phyloP scores from a whole-genome alignment of 2,888 invertebrate genomes.

The Ametastegia equiseti region DNA sequence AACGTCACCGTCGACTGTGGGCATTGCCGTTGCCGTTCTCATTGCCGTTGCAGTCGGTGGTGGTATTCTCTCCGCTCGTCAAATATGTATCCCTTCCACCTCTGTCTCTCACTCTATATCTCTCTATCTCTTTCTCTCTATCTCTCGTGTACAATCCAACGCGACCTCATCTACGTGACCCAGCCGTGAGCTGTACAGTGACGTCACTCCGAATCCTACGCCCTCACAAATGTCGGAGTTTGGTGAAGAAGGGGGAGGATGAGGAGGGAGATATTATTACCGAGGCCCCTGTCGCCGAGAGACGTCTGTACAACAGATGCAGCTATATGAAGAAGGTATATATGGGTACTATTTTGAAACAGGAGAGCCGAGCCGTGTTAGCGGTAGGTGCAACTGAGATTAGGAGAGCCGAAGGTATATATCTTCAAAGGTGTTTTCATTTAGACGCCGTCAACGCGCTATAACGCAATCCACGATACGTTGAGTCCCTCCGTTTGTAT shows the following conservation, averaged over 20 bases:
- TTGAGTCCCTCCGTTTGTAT: background rate
- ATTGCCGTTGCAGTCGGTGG: conserved; percentile 24
- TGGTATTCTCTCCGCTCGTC: conserved; percentile 38
- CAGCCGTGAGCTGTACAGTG: conserved; percentile 41
- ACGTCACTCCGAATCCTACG: conserved; percentile 46
- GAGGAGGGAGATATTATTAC: conserved; percentile 41
- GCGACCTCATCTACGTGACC: conserved; percentile 47
- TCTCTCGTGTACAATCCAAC: conserved; percentile 47
- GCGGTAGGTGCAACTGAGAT: conserved; percentile 39
- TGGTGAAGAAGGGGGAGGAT: background rate
- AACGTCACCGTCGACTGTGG: conserved; percentile 19
- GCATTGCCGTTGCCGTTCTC: conserved; percentile 31
- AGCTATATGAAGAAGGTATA: no score
- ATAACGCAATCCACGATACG: no score
- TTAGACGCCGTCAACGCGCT: background rate
- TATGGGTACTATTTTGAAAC: conserved; percentile 41
- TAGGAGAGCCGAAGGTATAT: conserved; percentile 27
- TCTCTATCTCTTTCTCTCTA: conserved; percentile 46
- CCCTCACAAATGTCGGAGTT: background rate
- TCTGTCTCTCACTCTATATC: conserved; percentile 44
- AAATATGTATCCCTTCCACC: conserved; percentile 9
- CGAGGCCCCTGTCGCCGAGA: conserved; percentile 20
- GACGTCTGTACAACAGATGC: conserved; percentile 41
- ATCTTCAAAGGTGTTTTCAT: conserved; percentile 39
- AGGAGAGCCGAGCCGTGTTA: conserved; percentile 46